A percentile compares a stretch with the other conserved stretches of the same genome.
phyloP scores from a whole-genome alignment of 1,140 invertebrate genomes.

The Agrilus planipennis region DNA sequence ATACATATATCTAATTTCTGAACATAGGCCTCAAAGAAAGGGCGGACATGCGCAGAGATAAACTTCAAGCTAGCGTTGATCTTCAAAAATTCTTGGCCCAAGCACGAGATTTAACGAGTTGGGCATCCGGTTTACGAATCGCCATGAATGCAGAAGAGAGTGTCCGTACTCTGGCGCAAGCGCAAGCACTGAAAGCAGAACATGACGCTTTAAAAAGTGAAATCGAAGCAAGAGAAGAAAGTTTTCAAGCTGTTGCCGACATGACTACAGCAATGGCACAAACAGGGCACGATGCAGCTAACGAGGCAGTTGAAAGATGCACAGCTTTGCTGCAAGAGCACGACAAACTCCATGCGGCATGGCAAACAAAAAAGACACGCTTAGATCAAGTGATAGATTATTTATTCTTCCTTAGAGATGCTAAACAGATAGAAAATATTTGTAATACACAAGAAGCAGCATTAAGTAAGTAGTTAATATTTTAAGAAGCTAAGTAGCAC shows the following conservation, averaged over 20 bases:
- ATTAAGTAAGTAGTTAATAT: conserved; percentile 30
- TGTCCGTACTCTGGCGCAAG: conserved; percentile 74
- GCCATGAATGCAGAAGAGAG: conserved; percentile 74
- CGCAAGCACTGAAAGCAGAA: conserved; percentile 76
- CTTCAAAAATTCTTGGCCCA: conserved; percentile 71
- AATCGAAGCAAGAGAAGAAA: conserved; percentile 86
- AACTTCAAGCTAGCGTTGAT: conserved; percentile 77
- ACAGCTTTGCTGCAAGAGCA: conserved; percentile 63
- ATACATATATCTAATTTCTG: no score
- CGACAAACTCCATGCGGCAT: conserved; percentile 66
- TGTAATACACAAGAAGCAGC: conserved; percentile 80
- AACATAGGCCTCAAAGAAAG: conserved; percentile 77
- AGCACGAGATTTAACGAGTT: conserved; percentile 81
- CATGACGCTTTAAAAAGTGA: conserved; percentile 88
- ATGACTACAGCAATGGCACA: conserved; percentile 75
- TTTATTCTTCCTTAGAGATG: conserved; percentile 90
- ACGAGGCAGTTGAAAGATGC: conserved; percentile 70
- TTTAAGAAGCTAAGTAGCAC: background rate
- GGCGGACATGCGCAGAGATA: conserved; percentile 63
- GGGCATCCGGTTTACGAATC: conserved; percentile 68
- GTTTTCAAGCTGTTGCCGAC: conserved; percentile 67
- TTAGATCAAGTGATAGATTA: conserved; percentile 90
- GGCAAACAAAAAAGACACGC: conserved; percentile 82
- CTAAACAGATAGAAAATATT: conserved; percentile 83
- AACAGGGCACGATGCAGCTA: conserved; percentile 65